Base-by-base conservation (phyloP, 2,888 invertebrate species). In the Noctua fimbriata region DNA sequence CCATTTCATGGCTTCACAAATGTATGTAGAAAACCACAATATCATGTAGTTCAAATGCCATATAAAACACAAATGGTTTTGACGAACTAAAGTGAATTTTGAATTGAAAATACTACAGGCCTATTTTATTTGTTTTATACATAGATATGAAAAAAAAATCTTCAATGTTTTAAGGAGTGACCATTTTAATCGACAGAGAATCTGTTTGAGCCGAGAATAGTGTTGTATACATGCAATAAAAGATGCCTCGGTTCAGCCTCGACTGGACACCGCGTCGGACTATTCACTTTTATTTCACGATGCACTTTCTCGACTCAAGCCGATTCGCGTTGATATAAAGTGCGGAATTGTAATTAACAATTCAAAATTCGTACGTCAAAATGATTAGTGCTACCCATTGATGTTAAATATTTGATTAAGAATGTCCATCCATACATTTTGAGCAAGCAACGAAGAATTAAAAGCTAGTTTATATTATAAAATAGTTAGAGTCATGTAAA, bases 371-470 rank as follows among this genome's bases (percentile, higher is more conserved):
- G 41, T 21, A 32, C n/a, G 36, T 65, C 67, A 75, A 76, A 16
- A 55, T 47, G 2, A 12, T 63, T 52, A 16, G 67, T 60, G 28
- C 5, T 28, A 67, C 0, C 3, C 47, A 63, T 3, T 52, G 24
- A 21, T 52, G 52, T 69, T 44, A 32, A 69, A 65, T 55, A 71
- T 78, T 24, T n/a, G 41, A 47, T 75, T 28, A 41, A 65, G 60
- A 75, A 66, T 82, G 60, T 83, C 87, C 87, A 87, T 87, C 87
- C 86, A 87, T 36, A 78, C 24, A 69, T 69, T 79, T 82, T 66
- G 75, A 86, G 73, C 85, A 89, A 89, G 88, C 88, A 88, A 88
- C 88, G 88, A 88, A 88, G 41, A 75, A 63, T 65, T 55, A 84
- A 73, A 76, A 69, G 55, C 73, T 88, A 88, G 81, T 52, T 73